Evolutionary conservation across 2,888 invertebrate genomes (phyloP), one percentile per base, ranked within the genome.

Genomic region (Desoria tigrina): DNA sequence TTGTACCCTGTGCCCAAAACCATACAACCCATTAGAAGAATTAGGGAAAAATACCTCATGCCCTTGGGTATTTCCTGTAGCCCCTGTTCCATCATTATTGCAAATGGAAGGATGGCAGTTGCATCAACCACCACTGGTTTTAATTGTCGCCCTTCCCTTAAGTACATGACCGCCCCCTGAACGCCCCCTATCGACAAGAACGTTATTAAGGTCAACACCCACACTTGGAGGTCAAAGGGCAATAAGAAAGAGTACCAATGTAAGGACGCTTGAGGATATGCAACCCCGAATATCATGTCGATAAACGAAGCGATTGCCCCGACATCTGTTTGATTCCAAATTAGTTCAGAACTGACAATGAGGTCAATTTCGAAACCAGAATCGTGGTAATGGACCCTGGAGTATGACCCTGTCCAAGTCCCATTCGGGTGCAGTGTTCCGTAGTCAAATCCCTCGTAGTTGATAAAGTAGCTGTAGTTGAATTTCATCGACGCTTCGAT

Each of bases 341-440:
- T 39, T 16, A 39, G 16, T n/a, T n/a, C n/a, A n/a, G n/a, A n/a
- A 16, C 16, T 9, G 16, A 39, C 9, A 16, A 39, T 39, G 9
- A 39, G 39, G 21, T 62, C 62, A 32, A 55, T 39, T n/a, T n/a
- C n/a, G n/a, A n/a, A n/a, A 26, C 51, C 61, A 9, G 53, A 51
- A 26, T 61, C 50, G 18, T 37, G 32, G 32, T 51, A 51, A 26
- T 53, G 39, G n/a, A 51, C 23, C 0, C 45, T 27, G 14, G 62
- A 55, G 2, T 55, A 32, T 45, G 49, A 55, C 14, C 62, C 62
- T 6, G 62, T 56, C 62, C 62, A 62, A 1, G 62, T 55, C 21
- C 56, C 56, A 24, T 62, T 62, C 6, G 3, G 27, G 16, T 42
- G 56, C 2, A 27, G 23, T 0, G 55, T 55, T 28, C 56, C 62